Percentiles rank a stretch among this genome's conserved stretches.
Evolutionary conservation across 2,113 vertebrate species (phyloP).

Genomic region (Festucalex cinctus): DNA sequence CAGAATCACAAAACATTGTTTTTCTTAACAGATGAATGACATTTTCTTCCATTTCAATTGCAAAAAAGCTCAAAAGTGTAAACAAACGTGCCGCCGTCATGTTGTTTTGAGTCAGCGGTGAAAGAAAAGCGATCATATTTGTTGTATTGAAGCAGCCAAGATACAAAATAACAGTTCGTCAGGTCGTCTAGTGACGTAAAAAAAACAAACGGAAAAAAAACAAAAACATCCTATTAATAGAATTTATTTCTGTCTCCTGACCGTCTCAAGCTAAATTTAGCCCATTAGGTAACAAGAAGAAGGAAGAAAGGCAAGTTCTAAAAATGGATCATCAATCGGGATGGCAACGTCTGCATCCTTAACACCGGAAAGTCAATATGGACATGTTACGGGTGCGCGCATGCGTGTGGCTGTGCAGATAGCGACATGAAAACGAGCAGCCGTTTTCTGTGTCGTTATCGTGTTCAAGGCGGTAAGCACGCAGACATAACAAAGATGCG

Average conservation of each 20-base stretch:
- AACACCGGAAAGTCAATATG: neutral
- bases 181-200: neutral
- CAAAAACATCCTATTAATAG: neutral
- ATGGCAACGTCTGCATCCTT: neutral
- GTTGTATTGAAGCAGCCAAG: neutral
- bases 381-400: neutral
- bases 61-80: too few species aligned
- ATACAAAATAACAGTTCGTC: neutral
- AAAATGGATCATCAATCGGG: neutral
- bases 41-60: too few species aligned
- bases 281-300: neutral
- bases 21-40: too few species aligned
- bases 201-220: neutral
- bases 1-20: too few species aligned
- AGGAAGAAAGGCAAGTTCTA: neutral
- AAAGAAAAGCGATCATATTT: neutral
- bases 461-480: slow-evolving; percentile 20
- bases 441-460: slow-evolving; percentile 25
- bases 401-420: slow-evolving; percentile 11
- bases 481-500: slow-evolving; percentile 21
- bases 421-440: slow-evolving; percentile 4
- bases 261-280: neutral
- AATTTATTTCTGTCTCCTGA: neutral
- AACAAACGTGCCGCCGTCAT: too few species aligned
- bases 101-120: neutral